Evolutionary conservation across 2,797 vertebrate species (phyloP), one percentile per base, ranked within the genome.

Genomic region (Periparus ater): DNA sequence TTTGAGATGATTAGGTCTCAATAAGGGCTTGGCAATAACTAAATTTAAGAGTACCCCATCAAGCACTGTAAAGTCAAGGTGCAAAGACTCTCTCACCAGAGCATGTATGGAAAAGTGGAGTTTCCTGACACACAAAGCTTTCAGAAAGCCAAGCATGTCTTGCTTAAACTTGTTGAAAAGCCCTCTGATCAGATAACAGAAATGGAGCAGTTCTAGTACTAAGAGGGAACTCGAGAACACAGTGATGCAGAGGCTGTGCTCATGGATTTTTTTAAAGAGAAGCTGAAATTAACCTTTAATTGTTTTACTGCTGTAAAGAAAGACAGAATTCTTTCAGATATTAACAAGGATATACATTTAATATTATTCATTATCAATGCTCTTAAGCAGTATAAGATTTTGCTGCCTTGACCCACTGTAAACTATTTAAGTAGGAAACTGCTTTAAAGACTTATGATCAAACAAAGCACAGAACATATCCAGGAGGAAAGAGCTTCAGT

Each of bases 91-190:
- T 77, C 38, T 83, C 57, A 70, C 10, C 63, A 77, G 26, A 83
- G 42, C 19, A 57, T 12, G 21, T 6, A 48, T 3, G 9, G 58
- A 38, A 55, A 85, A 88, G 44, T 6, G 29, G 17, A 36, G 76
- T 14, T 85, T 91, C 57, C 71, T 88, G 83, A 66, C 70, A 93
- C 10, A 18, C 2, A 40, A 85, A 95, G 80, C 89, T 86, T 91
- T 68, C 10, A 20, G 62, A 91, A 95, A 91, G 95, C 94, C 85
- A 95, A 91, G 62, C 68, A 5, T 13, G 36, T 80, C 93, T 70
- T 96, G 94, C 89, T 84, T 61, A 17, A 89, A 94, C 91, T 92
- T 96, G 94, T 88, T 75, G n/a, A 67, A 55, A 61, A 89, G 47
- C 23, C 25, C 68, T 91, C 53, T 88, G 85, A 88, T 89, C 89